phyloP scores from a whole-genome alignment of 1,140 invertebrate species.

The Drosophila ambigua region DNA sequence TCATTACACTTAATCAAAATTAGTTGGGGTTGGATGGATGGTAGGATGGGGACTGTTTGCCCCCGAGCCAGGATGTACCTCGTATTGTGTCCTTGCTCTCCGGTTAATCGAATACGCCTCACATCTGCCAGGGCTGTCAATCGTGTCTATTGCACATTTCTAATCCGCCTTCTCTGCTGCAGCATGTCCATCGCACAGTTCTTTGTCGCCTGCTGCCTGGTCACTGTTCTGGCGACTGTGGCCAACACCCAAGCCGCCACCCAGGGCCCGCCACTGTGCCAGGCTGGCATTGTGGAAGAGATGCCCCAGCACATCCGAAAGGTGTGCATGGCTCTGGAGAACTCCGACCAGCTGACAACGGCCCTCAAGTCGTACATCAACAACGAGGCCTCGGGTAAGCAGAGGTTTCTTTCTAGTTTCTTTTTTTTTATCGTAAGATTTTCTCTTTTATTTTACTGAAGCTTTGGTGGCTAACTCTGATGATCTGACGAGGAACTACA shows the following conservation, averaged over 20 bases:
- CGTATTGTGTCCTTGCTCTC: constrained; percentile 1
- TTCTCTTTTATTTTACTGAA: constrained; percentile 24
- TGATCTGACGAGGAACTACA: constrained; percentile 83
- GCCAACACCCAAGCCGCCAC: constrained; percentile 38
- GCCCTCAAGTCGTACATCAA: constrained; percentile 79
- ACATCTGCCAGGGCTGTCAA: constrained; percentile 37
- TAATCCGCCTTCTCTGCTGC: constrained; percentile 7
- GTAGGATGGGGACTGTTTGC: constrained; percentile 1
- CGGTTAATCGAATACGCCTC: constrained; percentile 40
- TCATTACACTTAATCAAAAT: constrained; percentile 66
- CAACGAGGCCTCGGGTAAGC: constrained; percentile 80
- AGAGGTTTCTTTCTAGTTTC: background rate
- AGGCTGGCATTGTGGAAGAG: constrained; percentile 75
- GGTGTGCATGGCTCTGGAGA: constrained; percentile 80
- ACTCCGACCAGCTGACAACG: constrained; percentile 76
- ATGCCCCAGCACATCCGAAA: constrained; percentile 82
- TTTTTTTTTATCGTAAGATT: too few species aligned
- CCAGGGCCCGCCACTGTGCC: constrained; percentile 69
- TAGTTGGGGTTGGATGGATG: constrained; percentile 10
- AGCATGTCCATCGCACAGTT: constrained; percentile 76
- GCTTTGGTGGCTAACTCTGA: constrained; percentile 75
- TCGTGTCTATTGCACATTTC: constrained; percentile 13
- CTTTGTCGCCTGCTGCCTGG: constrained; percentile 55
- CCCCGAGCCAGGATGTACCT: constrained; percentile 20
- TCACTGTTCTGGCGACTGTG: constrained; percentile 57